These are phyloP conservation scores for Sigmodon hispidus DNA, from an alignment of 2,113 vertebrate genomes.

Conservation along the genomic window DNA sequence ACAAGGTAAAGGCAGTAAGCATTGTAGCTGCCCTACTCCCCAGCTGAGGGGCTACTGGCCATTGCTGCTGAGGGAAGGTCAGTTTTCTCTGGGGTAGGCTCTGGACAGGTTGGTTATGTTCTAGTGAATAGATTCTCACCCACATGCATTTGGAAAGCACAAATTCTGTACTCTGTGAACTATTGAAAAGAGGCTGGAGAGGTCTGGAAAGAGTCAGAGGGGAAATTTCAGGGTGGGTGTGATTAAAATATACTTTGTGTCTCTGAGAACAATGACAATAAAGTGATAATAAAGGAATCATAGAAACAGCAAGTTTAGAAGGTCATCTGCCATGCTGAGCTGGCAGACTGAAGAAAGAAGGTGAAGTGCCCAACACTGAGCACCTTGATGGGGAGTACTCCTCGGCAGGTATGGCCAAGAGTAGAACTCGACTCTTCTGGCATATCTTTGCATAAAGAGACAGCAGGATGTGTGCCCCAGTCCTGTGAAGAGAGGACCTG, in stretches of 20 bases:
- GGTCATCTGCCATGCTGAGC: not conserved
- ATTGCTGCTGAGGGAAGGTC: not conserved
- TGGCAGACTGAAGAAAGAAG: not conserved
- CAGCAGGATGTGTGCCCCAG: not conserved
- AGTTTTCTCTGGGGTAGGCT: not conserved
- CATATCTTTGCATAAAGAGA: not conserved
- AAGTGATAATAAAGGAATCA: not conserved
- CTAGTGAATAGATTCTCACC: too few relatives aligned
- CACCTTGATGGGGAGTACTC: not conserved
- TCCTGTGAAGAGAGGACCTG: not conserved
- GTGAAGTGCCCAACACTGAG: not conserved
- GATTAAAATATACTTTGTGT: not conserved
- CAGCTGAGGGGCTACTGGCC: not conserved
- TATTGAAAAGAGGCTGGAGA: not conserved
- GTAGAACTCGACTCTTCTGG: not conserved
- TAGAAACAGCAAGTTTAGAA: not conserved
- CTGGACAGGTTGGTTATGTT: not conserved
- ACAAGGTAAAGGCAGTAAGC: not conserved
- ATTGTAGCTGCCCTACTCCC: not conserved
- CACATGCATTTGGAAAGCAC: not conserved
- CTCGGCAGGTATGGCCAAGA: not conserved
- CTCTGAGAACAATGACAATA: not conserved
- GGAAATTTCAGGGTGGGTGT: not conserved
- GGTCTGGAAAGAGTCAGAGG: too few relatives aligned
- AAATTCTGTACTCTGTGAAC: too few relatives aligned